Evolutionary conservation across 2,797 vertebrate genomes (phyloP), one percentile per base, ranked within the genome.

Genomic region (Sus cebifrons): DNA sequence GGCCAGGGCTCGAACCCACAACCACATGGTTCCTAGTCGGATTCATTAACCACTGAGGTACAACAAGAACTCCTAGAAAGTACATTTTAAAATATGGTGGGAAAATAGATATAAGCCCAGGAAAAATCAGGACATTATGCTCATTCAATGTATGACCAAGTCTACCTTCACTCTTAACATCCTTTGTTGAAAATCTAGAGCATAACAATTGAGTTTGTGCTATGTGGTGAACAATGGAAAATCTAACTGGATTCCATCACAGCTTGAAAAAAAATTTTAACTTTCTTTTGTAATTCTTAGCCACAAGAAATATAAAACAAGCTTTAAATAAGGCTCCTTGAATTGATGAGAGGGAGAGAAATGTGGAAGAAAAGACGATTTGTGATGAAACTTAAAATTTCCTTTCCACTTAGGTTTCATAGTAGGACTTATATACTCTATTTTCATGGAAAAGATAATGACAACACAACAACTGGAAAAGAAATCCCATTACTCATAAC

Each of bases 281-380:
- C 15, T 36, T 27, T 67, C 29, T 82, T 96, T 89, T 81, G n/a
- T 62, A 96, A 93, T 89, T 87, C 12, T 7, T 91, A 91, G 60
- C 12, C 54, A 21, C 17, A 92, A 32, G 79, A 91, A 95, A 71
- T 68, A 71, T 29, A 90, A 96, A 85, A 73, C 9, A 91, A 25
- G 23, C 52, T 95, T 92, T 40, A 90, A 86, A 84, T 21, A 73
- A 77, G 65, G 23, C 21, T 74, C 16, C 60, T 36, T 77, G 49
- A 93, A 71, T 52, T 94, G 25, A 81, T 23, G 6, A n/a, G 20
- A 13, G 3, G 6, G 27, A 7, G 27, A 1, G 17, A 52, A 87
- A 81, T 74, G 56, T 27, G 84, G 40, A 89, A 92, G 54, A 67
- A 90, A 96, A 87, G 54, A 82, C 49, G 20, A 67, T 58, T 52